Percentiles rank a stretch among this genome's conserved stretches.
phyloP scores from a whole-genome alignment of 2,888 invertebrate species.

The Tachina fera region DNA sequence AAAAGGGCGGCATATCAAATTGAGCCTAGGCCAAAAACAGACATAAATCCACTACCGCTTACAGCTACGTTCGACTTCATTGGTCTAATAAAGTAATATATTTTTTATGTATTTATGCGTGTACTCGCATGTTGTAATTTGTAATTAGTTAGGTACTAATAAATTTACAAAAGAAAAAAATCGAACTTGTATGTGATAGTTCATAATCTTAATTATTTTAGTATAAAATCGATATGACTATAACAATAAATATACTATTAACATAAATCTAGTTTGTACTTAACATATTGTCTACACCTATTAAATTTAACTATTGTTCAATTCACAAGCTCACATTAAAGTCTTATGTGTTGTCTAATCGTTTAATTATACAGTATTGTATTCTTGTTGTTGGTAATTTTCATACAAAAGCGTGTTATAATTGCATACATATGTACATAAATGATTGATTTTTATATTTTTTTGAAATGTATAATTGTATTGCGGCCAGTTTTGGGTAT shows the following conservation, averaged over 20 bases:
- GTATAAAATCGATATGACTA: slow-evolving; percentile 29
- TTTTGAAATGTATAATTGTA: too few relatives aligned
- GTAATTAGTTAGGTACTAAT: slow-evolving; percentile 44
- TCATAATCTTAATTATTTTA: slow-evolving; percentile 73
- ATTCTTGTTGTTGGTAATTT: too few relatives aligned
- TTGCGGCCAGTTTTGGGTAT: too few relatives aligned
- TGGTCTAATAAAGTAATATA: slow-evolving; percentile 6
- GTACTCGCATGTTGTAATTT: slow-evolving; percentile 6
- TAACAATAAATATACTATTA: slow-evolving; percentile 14
- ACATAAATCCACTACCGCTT: neutral
- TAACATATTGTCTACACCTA: neutral
- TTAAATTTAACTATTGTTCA: too few relatives aligned
- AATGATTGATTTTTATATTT: too few relatives aligned
- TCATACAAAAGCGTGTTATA: too few relatives aligned
- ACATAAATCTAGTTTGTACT: slow-evolving; percentile 10
- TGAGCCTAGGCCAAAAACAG: too few relatives aligned
- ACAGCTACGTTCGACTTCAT: slow-evolving; percentile 6
- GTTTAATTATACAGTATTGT: too few relatives aligned
- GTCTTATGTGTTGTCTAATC: too few relatives aligned
- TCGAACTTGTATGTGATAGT: slow-evolving; percentile 79
- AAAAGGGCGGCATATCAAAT: too few relatives aligned
- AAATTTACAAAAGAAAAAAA: slow-evolving; percentile 47
- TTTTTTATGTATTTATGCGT: slow-evolving; percentile 21
- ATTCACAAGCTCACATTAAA: too few relatives aligned
- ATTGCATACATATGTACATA: too few relatives aligned